Base-by-base conservation (phyloP, 2,888 invertebrate species). In the Ochlodes sylvanus region DNA sequence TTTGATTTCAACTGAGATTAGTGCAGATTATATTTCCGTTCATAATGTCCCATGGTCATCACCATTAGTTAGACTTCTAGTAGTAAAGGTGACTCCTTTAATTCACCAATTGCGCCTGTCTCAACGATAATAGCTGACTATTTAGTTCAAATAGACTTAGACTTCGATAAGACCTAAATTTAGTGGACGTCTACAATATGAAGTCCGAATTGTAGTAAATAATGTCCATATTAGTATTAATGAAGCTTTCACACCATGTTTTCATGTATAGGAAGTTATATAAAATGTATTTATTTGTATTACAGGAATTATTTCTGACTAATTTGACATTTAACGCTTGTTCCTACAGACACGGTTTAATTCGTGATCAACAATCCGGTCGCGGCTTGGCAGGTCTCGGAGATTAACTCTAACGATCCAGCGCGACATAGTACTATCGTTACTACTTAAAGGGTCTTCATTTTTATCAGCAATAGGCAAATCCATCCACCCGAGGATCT, bases 301-400 rank as follows among this genome's bases (percentile, higher is more conserved):
- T 87, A 83, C 86, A 87, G 86, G 85, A 77, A 72, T 72, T 73
- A 71, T 21, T 62, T 67, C 27, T 54, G 77, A 80, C 78, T 82
- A 79, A 81, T 76, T 71, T 76, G 77, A 76, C 77, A 79, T 72
- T 78, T 74, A 81, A 78, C 85, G 78, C 83, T 87, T 87, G 77
- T 86, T 80, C 87, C 87, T 83, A 79, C 87, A 87, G 87, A 85
- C 75, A 76, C 76, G 76, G 78, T 85, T 78, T 69, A 64, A 58
- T 32, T 47, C 63, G 63, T 68, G 62, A 62, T 50, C 67, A 67
- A 61, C 67, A 67, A 44, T 55, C 67, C 52, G n/a, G 67, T 67
- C 75, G 52, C 70, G 74, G 66, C 71, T 67, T 68, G 70, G 70
- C 78, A 82, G 86, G 84, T 73, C 67, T 61, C 17, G 67, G 67